These are phyloP conservation scores for Nomada flava DNA, from an alignment of 2,888 invertebrate species.

Conservation along the genomic window DNA sequence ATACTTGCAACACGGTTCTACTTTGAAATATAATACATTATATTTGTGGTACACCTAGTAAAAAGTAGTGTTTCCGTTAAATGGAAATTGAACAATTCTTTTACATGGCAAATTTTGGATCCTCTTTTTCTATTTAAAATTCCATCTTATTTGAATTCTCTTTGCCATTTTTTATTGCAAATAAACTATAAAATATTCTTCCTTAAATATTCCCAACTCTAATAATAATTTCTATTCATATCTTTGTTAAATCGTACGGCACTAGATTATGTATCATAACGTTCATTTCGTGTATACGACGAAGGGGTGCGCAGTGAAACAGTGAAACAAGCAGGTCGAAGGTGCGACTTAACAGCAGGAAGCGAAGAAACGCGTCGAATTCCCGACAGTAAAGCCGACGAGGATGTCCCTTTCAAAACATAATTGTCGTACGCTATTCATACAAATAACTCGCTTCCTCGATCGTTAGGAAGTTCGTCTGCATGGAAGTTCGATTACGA, in stretches of 20 bases:
- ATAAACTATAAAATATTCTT: no score
- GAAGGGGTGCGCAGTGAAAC: background rate
- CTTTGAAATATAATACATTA: no score
- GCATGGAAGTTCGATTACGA: slow-evolving; percentile 64
- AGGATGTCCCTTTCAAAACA: slow-evolving; percentile 35
- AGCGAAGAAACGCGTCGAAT: slow-evolving; percentile 7
- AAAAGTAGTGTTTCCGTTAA: no score
- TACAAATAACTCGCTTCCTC: slow-evolving; percentile 66
- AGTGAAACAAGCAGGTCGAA: background rate
- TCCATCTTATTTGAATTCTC: no score
- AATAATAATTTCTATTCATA: background rate
- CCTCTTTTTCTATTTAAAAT: no score
- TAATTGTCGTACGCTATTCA: slow-evolving; percentile 7
- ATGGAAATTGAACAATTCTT: no score
- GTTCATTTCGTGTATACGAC: background rate
- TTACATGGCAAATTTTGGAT: no score
- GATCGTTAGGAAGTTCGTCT: slow-evolving; percentile 61
- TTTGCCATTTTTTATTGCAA: no score
- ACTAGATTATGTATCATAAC: background rate
- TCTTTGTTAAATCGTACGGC: background rate
- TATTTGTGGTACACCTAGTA: no score
- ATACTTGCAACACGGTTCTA: no score
- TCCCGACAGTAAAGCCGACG: slow-evolving; percentile 8
- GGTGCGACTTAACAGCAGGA: slow-evolving; percentile 32
- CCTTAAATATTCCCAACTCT: no score